Percentiles rank a stretch among this genome's conserved stretches.
phyloP scores from a whole-genome alignment of 2,888 invertebrate genomes.

The Yponomeuta plumbellus region DNA sequence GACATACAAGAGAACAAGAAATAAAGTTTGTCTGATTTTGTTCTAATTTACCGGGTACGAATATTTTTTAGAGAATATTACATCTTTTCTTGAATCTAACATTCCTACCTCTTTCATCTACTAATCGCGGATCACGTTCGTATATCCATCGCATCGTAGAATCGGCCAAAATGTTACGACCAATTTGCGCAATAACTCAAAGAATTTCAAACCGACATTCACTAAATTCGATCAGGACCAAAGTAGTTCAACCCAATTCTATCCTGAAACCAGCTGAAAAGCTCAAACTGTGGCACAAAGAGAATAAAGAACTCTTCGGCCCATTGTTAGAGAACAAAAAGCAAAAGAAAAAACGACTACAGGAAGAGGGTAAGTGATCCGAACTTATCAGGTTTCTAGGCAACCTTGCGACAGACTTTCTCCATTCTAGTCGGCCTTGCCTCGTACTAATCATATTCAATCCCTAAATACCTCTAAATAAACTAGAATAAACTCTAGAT shows the following conservation, averaged over 20 bases:
- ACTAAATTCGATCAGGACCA: constrained; percentile 55
- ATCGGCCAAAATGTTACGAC: constrained; percentile 46
- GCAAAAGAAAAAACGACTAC: constrained; percentile 54
- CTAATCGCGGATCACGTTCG: background rate
- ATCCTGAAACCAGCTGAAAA: constrained; percentile 63
- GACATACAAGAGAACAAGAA: too few relatives aligned
- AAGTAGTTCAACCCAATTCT: constrained; percentile 60
- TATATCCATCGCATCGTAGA: background rate
- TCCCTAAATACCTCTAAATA: background rate
- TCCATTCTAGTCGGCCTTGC: background rate
- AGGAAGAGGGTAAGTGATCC: constrained; percentile 53
- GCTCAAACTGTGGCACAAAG: constrained; percentile 63
- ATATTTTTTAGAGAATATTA: background rate
- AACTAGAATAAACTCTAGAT: background rate
- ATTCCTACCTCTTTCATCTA: background rate
- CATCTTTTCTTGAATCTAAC: too few relatives aligned
- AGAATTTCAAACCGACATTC: constrained; percentile 42
- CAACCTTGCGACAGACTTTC: constrained; percentile 33
- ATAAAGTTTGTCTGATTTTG: background rate
- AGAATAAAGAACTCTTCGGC: constrained; percentile 70
- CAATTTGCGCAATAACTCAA: constrained; percentile 46
- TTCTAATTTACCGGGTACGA: background rate
- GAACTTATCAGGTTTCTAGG: constrained; percentile 17
- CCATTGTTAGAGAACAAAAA: constrained; percentile 65
- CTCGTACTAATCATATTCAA: background rate